Percentiles rank a stretch among this genome's conserved stretches.
Conservation (phyloP, 2,888 invertebrate species). For the Temnothorax ravouxi region DNA sequence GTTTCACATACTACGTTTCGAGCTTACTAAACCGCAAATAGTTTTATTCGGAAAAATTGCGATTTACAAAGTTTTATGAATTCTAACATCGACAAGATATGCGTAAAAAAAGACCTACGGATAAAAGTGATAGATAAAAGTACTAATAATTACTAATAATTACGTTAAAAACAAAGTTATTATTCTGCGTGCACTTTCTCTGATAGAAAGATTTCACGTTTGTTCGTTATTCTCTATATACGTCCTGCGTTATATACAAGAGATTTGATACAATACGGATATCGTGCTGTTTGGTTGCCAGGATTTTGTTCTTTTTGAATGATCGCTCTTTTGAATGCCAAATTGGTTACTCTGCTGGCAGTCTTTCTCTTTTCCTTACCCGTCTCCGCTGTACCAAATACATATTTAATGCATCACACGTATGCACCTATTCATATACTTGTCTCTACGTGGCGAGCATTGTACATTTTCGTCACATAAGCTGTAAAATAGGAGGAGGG, state of each 20-base stretch:
- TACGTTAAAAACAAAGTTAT: neutral
- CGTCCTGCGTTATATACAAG: slow-evolving; percentile 49
- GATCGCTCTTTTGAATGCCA: slow-evolving; percentile 78
- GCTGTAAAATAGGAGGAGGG: slow-evolving; percentile 14
- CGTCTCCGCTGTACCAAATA: slow-evolving; percentile 46
- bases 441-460: slow-evolving; percentile 56
- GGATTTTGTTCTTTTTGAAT: slow-evolving; percentile 75
- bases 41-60: neutral
- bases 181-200: neutral
- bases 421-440: slow-evolving; percentile 36
- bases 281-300: slow-evolving; percentile 75
- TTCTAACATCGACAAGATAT: neutral
- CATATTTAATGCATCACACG: slow-evolving; percentile 71
- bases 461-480: slow-evolving; percentile 33
- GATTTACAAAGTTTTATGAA: neutral
- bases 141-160: slow-evolving; percentile 14
- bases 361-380: slow-evolving; percentile 3
- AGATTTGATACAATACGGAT: slow-evolving; percentile 67
- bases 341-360: slow-evolving; percentile 63
- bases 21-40: neutral
- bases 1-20: slow-evolving; percentile 4
- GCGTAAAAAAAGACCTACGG: neutral
- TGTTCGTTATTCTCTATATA: slow-evolving; percentile 59
- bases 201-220: neutral
- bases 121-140: neutral